Percentiles rank a stretch among this genome's conserved stretches.
Evolutionary conservation across 2,113 vertebrate genomes (phyloP).

Genomic region (Phalacrocorax carbo): DNA sequence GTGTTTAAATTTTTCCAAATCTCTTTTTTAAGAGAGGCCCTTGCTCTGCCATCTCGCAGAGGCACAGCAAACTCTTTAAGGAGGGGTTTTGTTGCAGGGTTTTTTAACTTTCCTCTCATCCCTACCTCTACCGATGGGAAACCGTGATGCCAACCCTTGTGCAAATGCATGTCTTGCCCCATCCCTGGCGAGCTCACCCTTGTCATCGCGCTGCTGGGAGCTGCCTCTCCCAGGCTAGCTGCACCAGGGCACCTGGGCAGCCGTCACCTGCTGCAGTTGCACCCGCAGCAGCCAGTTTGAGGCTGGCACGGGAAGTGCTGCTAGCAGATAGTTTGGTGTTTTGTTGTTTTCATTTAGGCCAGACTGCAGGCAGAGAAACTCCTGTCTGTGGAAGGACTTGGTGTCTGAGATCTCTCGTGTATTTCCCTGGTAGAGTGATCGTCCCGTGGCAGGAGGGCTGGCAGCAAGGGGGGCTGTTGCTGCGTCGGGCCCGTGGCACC

Average conservation of each 20-base stretch:
- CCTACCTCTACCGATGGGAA: fast-evolving
- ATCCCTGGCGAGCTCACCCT: background rate
- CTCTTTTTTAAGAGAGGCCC: background rate
- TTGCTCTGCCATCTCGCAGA: background rate
- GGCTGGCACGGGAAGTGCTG: background rate
- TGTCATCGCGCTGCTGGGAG: fast-evolving
- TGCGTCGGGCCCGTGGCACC: background rate
- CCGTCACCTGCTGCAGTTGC: fast-evolving
- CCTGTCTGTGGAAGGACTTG: background rate
- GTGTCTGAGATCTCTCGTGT: background rate
- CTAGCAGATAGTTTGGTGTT: background rate
- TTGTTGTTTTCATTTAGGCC: background rate
- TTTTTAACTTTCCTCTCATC: background rate
- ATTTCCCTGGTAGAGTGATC: background rate
- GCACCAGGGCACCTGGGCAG: background rate
- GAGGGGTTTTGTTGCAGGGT: background rate
- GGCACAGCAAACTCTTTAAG: background rate
- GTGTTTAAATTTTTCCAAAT: background rate
- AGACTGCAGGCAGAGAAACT: background rate
- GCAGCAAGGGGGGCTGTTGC: background rate
- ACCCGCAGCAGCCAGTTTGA: background rate
- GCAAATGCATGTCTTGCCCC: background rate
- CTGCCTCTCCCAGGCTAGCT: background rate
- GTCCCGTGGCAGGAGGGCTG: background rate
- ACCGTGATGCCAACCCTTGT: background rate